Evolutionary conservation across 2,797 vertebrate species (phyloP), one percentile per base, ranked within the genome.

Genomic region (Apogon hyalosoma): DNA sequence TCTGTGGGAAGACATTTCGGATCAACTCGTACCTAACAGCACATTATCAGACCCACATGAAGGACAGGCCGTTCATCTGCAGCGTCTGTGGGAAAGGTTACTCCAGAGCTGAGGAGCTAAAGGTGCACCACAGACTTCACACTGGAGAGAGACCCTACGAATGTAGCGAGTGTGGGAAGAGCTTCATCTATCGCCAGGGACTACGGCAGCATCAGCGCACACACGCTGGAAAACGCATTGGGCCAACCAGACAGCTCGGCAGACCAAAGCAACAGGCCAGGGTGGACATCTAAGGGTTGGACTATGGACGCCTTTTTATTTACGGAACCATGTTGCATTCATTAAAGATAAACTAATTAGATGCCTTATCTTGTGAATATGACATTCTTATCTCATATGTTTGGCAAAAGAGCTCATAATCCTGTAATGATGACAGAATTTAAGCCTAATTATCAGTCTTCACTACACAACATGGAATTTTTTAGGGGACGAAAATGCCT

Each of bases 151-250:
- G 89, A 75, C 91, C 91, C 38, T 91, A 90, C 0, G 60, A 83
- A 66, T 92, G 91, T 2, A 58, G 46, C 0, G 76, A 89, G 1
- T 92, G 91, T 1, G 90, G 90, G 33, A 92, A 92, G 75, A 91
- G 87, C 62, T 92, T 92, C 80, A 91, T 88, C 15, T 92, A 92
- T 73, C 86, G 88, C 6, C 91, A 92, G 63, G 91, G 91, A 14
- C 86, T 92, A 58, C 79, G 88, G 11, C 89, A 91, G 71, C 91
- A 92, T 66, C 88, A 91, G 70, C 88, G 85, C 67, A 91, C 88
- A 2, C 91, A 92, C 0, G 83, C 79, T 4, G 89, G 87, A 1
- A 82, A 31, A 36, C 89, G 85, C 48, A 90, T 91, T 3, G 87
- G 90, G 6, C 91, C 89, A 0, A 92, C 89, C 33, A 79, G 86